Base-by-base conservation (phyloP, 2,888 invertebrate species). In the Xestia rhomboidea region DNA sequence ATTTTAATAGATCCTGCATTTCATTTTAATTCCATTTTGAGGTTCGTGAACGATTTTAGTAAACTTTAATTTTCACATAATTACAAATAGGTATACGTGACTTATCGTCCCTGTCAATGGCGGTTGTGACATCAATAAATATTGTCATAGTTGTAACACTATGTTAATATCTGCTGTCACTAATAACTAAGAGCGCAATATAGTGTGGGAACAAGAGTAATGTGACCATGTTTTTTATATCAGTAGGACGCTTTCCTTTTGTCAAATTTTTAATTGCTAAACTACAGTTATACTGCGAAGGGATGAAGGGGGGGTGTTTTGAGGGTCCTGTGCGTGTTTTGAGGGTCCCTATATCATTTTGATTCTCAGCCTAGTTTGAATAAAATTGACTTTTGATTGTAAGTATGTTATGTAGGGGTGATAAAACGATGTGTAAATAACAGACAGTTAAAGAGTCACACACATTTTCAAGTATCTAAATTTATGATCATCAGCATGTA, bases 131-230 rank as follows among this genome's bases (percentile, higher is more conserved):
- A 44, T 76, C 46, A 83, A 62, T 82, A 54, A 76, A 63, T 73
- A 68, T 68, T 34, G 38, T 24, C 51, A 46, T 62, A 77, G 15
- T 77, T 15, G n/a, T 73, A 30, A 10, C 62, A 62, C 70, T 70
- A 67, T 62, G 83, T 76, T 70, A 67, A 77, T 46, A 13, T 63
- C 62, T 1, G 18, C 30, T 27, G 49, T 67, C 77, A 62, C 18
- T 46, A 66, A 69, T 63, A 69, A 76, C 82, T 76, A 82, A 76
- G 38, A n/a, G 13, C 38, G 30, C 60, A 77, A 70, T 80, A 30
- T 49, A 49, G 38, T 67, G 60, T 30, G 34, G 49, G 64, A n/a
- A 62, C 44, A 13, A 38, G 1, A 18, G 15, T 44, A 18, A 34
- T 27, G 63, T 68, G 24, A 34, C 68, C 27, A 51, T n/a, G 34